A percentile compares a stretch with the other conserved stretches of the same genome.
These are phyloP conservation scores for Papilio xuthus DNA, from an alignment of 1,140 invertebrate species.

Conservation along the genomic window DNA sequence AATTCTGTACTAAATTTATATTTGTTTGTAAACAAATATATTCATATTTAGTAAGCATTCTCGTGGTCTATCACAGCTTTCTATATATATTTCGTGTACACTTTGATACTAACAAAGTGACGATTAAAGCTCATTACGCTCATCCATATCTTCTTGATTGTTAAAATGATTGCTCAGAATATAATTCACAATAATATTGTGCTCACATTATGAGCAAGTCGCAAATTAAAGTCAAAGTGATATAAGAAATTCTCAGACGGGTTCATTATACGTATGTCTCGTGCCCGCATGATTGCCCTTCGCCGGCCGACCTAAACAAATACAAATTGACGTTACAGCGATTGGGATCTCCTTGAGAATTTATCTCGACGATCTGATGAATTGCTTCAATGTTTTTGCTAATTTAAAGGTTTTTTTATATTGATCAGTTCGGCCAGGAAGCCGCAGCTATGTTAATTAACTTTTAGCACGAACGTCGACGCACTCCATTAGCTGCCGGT, in stretches of 20 bases:
- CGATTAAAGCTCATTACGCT: too few relatives aligned
- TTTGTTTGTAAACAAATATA: neutral
- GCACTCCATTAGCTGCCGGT: slow-evolving; percentile 17
- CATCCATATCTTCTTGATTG: too few relatives aligned
- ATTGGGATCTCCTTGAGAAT: slow-evolving; percentile 33
- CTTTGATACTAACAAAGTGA: too few relatives aligned
- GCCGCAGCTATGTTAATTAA: slow-evolving; percentile 24
- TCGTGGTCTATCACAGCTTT: neutral
- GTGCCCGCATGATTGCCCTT: slow-evolving; percentile 29
- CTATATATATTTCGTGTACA: neutral
- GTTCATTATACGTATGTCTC: slow-evolving; percentile 30
- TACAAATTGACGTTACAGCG: slow-evolving; percentile 32
- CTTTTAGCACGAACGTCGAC: slow-evolving; percentile 28
- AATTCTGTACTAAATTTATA: neutral
- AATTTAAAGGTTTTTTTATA: slow-evolving; percentile 32
- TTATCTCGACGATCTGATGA: slow-evolving; percentile 22
- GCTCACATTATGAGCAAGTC: neutral
- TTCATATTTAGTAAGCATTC: too few relatives aligned
- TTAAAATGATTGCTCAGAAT: neutral
- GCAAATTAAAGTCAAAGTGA: neutral
- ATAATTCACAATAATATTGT: too few relatives aligned
- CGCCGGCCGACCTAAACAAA: slow-evolving; percentile 29
- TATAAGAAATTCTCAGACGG: slow-evolving; percentile 28
- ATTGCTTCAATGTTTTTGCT: slow-evolving; percentile 23
- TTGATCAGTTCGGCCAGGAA: slow-evolving; percentile 2